Percentiles rank a stretch among this genome's conserved stretches.
Evolutionary conservation across 2,113 vertebrate species (phyloP).

Genomic region (Irena cyanogastra): DNA sequence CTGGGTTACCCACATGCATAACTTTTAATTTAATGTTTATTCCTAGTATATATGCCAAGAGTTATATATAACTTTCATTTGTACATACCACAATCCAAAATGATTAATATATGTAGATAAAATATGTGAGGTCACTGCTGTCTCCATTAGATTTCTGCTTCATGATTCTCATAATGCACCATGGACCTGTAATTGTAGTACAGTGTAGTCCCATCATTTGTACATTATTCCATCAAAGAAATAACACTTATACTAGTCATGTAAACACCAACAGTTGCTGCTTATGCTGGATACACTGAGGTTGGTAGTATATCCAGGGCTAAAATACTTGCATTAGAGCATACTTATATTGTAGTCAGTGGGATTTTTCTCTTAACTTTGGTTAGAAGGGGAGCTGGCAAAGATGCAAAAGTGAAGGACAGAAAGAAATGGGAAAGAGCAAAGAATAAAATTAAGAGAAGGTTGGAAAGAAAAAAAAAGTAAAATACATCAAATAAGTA

Average conservation of each 20-base stretch:
- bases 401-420: background rate
- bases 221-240: background rate
- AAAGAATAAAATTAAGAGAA: background rate
- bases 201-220: background rate
- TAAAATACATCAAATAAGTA: background rate
- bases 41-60: background rate
- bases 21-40: background rate
- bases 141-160: background rate
- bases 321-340: background rate
- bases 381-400: background rate
- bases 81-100: background rate
- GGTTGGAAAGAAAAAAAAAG: background rate
- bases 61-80: background rate
- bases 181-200: background rate
- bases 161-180: background rate
- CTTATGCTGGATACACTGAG: background rate
- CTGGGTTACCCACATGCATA: background rate
- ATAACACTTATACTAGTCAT: background rate
- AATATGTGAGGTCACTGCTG: background rate
- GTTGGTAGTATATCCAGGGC: background rate
- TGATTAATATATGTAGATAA: background rate
- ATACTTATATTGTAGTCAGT: background rate
- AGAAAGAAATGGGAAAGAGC: background rate
- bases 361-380: background rate
- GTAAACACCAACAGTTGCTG: background rate